Conservation (phyloP, 2,888 invertebrate species). For the Dioctria rufipes region DNA sequence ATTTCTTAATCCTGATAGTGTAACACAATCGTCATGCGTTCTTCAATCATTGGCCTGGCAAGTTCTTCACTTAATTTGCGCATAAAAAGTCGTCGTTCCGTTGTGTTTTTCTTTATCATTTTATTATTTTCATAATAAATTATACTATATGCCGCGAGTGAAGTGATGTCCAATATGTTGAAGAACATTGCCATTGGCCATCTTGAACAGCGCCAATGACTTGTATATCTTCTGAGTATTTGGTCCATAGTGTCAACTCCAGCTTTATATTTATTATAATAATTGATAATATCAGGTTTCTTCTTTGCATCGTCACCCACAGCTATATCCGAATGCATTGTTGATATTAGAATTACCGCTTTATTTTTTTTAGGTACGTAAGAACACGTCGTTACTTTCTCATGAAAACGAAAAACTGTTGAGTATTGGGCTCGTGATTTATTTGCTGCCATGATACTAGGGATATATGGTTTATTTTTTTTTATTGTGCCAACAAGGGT, state of each 20-base stretch:
- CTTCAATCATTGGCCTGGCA: too few species aligned
- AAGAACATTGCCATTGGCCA: conserved; percentile 45
- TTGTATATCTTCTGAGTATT: conserved; percentile 27
- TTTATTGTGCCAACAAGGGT: too few species aligned
- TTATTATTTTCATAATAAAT: too few species aligned
- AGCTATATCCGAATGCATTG: conserved; percentile 32
- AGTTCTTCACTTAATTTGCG: too few species aligned
- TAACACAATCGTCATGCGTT: too few species aligned
- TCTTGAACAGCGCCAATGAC: conserved; percentile 20
- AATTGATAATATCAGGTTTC: conserved; percentile 47
- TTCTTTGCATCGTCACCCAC: conserved; percentile 39
- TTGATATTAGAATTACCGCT: conserved; percentile 51
- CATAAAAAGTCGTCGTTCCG: too few species aligned
- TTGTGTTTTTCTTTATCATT: too few species aligned
- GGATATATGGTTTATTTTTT: conserved; percentile 20
- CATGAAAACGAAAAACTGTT: conserved; percentile 59
- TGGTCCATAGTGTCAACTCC: conserved; percentile 50
- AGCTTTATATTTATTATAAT: conserved; percentile 52
- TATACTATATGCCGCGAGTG: too few species aligned
- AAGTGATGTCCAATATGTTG: conserved; percentile 43
- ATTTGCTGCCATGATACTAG: conserved; percentile 21
- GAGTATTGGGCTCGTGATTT: conserved; percentile 56
- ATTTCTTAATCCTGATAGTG: too few species aligned
- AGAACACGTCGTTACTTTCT: conserved; percentile 55
- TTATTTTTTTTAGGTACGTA: conserved; percentile 59